Evolutionary conservation across 1,140 invertebrate species (phyloP), one percentile per base, ranked within the genome.

Genomic region (Antheraea mylitta): DNA sequence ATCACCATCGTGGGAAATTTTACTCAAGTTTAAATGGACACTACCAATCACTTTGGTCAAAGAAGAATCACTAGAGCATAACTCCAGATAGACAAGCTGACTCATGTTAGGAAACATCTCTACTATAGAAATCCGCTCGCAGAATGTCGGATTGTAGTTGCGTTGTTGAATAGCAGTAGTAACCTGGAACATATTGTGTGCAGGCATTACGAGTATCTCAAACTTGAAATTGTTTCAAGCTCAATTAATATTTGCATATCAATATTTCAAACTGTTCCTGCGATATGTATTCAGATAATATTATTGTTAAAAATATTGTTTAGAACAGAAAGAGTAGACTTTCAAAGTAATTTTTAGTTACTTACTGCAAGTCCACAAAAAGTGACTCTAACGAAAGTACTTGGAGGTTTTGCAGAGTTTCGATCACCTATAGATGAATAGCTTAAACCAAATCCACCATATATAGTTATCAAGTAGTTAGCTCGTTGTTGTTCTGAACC

Each of bases 61-160:
- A 22, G 62, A 73, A 0, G 67, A 71, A 7, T 86, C 82, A 11
- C 71, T 71, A 3, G 78, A 75, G 38, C 75, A 89, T 8, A 90
- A 77, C 67, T 93, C 89, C n/a, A 94, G 78, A 65, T 83, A 79
- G 7, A 94, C 81, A 36, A 79, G 66, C 70, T 93, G 90, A 68
- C 85, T 89, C 38, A 91, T 81, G 36, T 91, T 91, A 6, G 93
- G 93, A 73, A 93, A 93, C 74, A 93, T 80, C 67, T 93, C 93
- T 0, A 87, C 82, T 48, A 93, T 86, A 0, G 85, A 89, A 58
- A 94, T 72, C 71, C 85, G 83, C 75, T 94, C 92, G 45, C 88
- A 88, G 76, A 87, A 94, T 30, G 71, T 74, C 18, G 93, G 92
- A 66, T 89, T 80, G 19, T 76, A 76, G 16, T 71, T 89, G 45